Conservation (phyloP, 2,113 vertebrate species). For the Rhea pennata region DNA sequence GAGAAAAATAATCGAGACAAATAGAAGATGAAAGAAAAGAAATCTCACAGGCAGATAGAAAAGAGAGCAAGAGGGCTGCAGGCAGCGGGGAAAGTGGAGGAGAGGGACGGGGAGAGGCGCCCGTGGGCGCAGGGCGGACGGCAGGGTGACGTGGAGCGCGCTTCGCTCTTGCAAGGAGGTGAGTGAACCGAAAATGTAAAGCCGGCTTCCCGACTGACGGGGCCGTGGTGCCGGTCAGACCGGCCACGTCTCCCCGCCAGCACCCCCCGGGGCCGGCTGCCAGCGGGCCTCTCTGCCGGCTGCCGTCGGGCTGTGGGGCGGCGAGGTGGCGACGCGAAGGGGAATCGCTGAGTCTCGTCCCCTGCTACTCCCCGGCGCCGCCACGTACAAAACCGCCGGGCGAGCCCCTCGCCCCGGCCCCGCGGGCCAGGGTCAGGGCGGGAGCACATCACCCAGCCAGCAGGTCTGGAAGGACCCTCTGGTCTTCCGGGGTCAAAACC, state of each 20-base stretch:
- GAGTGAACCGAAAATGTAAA: background rate
- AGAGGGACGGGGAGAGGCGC: background rate
- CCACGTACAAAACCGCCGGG: too few relatives aligned
- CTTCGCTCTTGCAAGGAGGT: background rate
- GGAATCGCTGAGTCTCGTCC: too few relatives aligned
- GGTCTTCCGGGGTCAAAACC: background rate
- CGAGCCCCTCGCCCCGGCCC: too few relatives aligned
- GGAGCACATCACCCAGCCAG: background rate
- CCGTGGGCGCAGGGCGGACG: rapidly evolving
- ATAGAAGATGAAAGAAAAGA: background rate
- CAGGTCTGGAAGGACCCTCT: background rate
- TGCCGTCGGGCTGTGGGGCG: background rate
- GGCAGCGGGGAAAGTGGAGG: background rate
- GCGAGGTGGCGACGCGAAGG: background rate
- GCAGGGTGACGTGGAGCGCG: background rate
- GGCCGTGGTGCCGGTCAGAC: background rate
- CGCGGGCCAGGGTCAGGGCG: background rate
- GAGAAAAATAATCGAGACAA: background rate
- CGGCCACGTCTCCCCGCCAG: background rate
- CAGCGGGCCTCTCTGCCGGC: background rate
- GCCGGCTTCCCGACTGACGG: background rate
- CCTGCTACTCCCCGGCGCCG: too few relatives aligned
- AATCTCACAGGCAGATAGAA: background rate
- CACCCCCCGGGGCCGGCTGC: background rate
- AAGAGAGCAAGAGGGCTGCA: background rate